These are phyloP conservation scores for Drosophila neotestacea DNA, from an alignment of 2,888 invertebrate genomes.

Conservation along the genomic window DNA sequence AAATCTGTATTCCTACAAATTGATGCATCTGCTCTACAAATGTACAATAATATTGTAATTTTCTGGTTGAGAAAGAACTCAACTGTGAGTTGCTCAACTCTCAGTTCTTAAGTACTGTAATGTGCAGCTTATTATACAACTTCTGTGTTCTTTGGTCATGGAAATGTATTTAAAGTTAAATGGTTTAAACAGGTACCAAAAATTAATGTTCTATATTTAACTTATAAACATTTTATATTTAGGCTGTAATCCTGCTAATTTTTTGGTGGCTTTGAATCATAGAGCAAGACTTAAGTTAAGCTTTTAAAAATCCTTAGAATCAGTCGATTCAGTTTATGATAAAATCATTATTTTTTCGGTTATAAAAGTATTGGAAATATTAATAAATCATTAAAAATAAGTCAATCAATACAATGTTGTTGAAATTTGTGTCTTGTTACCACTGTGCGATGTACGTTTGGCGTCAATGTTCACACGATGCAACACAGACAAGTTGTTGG, in stretches of 20 bases:
- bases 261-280: no score
- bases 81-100: not conserved
- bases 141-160: not conserved
- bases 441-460: constrained; percentile 43
- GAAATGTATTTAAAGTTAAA: not conserved
- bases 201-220: no score
- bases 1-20: constrained; percentile 1
- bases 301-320: no score
- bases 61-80: not conserved
- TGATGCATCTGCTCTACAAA: not conserved
- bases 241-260: no score
- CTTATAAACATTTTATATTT: no score
- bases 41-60: not conserved
- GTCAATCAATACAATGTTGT: no score
- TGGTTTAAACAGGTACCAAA: not conserved
- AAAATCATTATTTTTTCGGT: no score
- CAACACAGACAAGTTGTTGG: constrained; percentile 33
- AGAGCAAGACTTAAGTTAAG: no score
- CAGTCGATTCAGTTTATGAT: no score
- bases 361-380: no score
- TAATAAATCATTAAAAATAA: no score
- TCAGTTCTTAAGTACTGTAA: not conserved
- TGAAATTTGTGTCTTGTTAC: not conserved
- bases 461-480: constrained; percentile 51
- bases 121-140: no score